phyloP scores from a whole-genome alignment of 2,797 vertebrate species.

The Cottoperca gobio region DNA sequence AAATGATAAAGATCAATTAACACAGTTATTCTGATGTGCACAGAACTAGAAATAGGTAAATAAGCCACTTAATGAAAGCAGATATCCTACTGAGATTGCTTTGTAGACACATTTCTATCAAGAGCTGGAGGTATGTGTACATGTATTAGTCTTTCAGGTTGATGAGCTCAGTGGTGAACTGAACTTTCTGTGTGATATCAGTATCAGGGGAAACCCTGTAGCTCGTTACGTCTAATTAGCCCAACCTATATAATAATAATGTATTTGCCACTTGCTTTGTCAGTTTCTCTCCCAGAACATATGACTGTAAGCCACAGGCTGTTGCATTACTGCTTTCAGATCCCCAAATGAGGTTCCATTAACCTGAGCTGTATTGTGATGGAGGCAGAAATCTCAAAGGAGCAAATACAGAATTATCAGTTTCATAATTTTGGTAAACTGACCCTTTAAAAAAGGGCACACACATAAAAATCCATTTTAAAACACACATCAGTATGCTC shows the following conservation, averaged over 20 bases:
- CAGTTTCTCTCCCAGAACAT: not conserved
- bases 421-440: not conserved
- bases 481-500: not conserved
- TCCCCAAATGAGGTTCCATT: not conserved
- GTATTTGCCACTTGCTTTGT: not conserved
- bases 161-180: constrained; percentile 3
- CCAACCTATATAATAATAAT: constrained; percentile 1
- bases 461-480: not conserved
- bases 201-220: not conserved
- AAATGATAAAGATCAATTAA: constrained; percentile 8
- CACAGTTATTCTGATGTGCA: not conserved
- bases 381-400: constrained; percentile 7
- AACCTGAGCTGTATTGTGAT: not conserved
- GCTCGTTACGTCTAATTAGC: constrained; percentile 36
- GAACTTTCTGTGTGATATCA: not conserved
- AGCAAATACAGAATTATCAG: too few species aligned
- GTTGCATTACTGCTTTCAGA: not conserved
- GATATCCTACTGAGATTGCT: not conserved
- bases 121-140: not conserved
- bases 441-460: not conserved
- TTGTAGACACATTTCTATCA: not conserved
- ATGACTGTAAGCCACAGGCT: not conserved
- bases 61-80: constrained; percentile 12
- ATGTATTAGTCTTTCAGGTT: not conserved
- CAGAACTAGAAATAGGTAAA: constrained; percentile 15